phyloP scores from a whole-genome alignment of 2,797 vertebrate species.

The Sebastes aleutianus region DNA sequence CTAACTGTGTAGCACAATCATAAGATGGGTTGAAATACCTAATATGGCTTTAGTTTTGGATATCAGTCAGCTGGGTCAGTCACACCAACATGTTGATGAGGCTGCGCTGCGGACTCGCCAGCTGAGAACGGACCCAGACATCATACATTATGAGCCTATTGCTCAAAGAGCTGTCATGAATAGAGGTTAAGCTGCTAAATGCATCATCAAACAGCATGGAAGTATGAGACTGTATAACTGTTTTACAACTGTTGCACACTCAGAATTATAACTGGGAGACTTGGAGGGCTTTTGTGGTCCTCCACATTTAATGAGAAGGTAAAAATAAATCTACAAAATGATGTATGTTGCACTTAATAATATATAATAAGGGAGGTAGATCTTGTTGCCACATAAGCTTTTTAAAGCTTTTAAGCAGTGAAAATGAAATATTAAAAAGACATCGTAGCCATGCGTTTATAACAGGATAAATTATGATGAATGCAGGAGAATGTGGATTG shows the following conservation, averaged over 20 bases:
- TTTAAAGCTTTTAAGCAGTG: neutral
- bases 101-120: conserved; percentile 17
- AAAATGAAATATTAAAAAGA: neutral
- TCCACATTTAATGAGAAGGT: conserved; percentile 24
- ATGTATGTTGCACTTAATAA: conserved; percentile 13
- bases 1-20: neutral
- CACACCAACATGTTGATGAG: conserved; percentile 49
- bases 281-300: conserved; percentile 17
- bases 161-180: conserved; percentile 47
- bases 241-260: conserved; percentile 27
- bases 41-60: neutral
- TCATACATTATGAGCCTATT: conserved; percentile 40
- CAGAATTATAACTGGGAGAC: conserved; percentile 18
- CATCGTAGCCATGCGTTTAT: neutral
- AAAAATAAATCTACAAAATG: conserved; percentile 5
- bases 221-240: conserved; percentile 17
- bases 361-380: conserved; percentile 1
- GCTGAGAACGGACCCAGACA: conserved; percentile 42
- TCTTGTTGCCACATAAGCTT: neutral
- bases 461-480: neutral
- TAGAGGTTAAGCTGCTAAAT: conserved; percentile 37
- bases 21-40: neutral
- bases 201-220: conserved; percentile 32
- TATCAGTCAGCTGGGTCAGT: conserved; percentile 21
- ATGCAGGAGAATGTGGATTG: neutral